phyloP scores from a whole-genome alignment of 2,797 vertebrate species.

The Gallinago stenura region DNA sequence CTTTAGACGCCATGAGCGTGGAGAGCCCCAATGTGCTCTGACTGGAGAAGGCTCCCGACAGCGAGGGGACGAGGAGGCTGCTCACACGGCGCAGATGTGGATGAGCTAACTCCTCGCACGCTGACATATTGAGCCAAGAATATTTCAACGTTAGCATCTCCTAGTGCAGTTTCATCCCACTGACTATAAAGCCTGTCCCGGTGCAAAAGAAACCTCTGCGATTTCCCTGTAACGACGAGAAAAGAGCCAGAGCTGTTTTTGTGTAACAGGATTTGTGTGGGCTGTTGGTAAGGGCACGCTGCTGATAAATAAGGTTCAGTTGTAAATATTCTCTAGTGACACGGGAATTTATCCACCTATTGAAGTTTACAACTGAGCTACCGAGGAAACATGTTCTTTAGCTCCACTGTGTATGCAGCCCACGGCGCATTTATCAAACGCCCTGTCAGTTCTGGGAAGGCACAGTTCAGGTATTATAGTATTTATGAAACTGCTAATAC shows the following conservation, averaged over 20 bases:
- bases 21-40: neutral
- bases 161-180: conserved; percentile 18
- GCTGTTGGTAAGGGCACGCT: conserved; percentile 30
- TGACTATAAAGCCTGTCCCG: neutral
- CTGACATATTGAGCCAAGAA: conserved; percentile 25
- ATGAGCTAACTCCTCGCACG: conserved; percentile 4
- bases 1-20: neutral
- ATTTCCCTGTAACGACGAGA: neutral
- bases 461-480: conserved; percentile 30
- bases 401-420: conserved; percentile 26
- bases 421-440: conserved; percentile 13
- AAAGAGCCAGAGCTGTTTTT: neutral
- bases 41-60: neutral
- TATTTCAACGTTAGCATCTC: conserved; percentile 41
- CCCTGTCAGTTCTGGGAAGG: conserved; percentile 36
- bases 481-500: conserved; percentile 53
- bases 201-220: neutral
- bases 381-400: conserved; percentile 50
- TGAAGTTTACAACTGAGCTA: conserved; percentile 62
- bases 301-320: conserved; percentile 59
- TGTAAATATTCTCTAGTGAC: conserved; percentile 67
- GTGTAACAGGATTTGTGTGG: conserved; percentile 52
- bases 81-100: neutral
- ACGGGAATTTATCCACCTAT: conserved; percentile 65
- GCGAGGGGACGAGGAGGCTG: neutral